These are phyloP conservation scores for Aselliscus stoliczkanus DNA, from an alignment of 2,797 vertebrate species.

Conservation along the genomic window DNA sequence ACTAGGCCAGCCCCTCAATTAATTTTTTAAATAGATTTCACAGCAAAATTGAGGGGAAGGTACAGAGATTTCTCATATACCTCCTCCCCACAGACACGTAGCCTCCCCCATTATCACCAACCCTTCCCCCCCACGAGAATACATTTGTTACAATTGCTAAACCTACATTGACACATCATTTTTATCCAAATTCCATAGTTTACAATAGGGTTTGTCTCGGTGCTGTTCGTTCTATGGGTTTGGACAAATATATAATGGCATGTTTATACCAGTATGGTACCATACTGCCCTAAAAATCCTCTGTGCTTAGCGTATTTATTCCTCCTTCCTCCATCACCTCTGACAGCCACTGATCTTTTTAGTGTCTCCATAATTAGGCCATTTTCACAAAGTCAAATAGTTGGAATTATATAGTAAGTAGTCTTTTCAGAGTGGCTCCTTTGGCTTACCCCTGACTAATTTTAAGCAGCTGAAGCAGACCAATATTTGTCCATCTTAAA, in stretches of 20 bases:
- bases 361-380: no score
- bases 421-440: no score
- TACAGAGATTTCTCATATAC: no score
- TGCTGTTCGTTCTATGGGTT: neutral
- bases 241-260: neutral
- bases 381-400: neutral
- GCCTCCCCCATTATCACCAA: neutral
- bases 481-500: neutral
- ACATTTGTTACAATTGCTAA: neutral
- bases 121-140: no score
- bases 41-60: neutral
- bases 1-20: no score
- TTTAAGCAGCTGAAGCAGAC: neutral
- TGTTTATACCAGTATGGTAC: neutral
- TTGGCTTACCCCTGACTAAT: neutral
- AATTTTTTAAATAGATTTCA: neutral
- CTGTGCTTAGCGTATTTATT: neutral
- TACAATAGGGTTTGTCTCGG: neutral
- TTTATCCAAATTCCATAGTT: neutral
- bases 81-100: neutral
- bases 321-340: neutral
- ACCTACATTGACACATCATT: rapidly evolving
- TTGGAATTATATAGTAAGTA: rapidly evolving
- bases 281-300: no score
- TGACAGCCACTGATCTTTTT: neutral